A percentile compares a stretch with the other conserved stretches of the same genome.
These are phyloP conservation scores for Acronicta alni DNA, from an alignment of 2,888 invertebrate species.

Conservation along the genomic window DNA sequence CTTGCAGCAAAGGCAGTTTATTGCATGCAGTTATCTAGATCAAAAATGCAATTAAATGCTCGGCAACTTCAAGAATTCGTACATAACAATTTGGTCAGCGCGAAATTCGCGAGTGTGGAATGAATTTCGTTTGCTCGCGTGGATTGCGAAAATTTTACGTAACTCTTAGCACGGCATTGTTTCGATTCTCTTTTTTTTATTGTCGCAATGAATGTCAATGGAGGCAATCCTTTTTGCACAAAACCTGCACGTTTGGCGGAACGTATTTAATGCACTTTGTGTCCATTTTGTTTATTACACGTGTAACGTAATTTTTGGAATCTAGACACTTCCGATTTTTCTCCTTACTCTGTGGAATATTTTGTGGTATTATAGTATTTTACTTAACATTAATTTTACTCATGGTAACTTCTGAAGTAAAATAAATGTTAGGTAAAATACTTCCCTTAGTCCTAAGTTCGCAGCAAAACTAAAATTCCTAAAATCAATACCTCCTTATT, in stretches of 20 bases:
- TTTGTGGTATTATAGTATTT: no score
- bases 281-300: conserved; percentile 6
- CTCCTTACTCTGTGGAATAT: conserved; percentile 7
- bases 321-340: no score
- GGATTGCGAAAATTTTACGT: conserved; percentile 52
- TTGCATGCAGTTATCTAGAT: conserved; percentile 37
- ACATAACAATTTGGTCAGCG: conserved; percentile 35
- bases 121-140: conserved; percentile 50
- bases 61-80: conserved; percentile 30
- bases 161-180: conserved; percentile 56
- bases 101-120: conserved; percentile 42
- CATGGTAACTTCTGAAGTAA: no score
- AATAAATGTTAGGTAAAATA: no score
- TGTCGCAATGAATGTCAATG: conserved; percentile 48
- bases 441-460: no score
- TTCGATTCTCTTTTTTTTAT: conserved; percentile 58
- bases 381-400: no score
- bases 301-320: no score
- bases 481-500: background rate
- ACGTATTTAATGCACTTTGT: conserved; percentile 2
- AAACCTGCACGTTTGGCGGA: conserved; percentile 29
- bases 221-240: conserved; percentile 38
- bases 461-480: background rate
- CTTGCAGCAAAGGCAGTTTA: conserved; percentile 7
- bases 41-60: conserved; percentile 48